Percentiles rank a stretch among this genome's conserved stretches.
Conservation (phyloP, 37 sponge, comb jelly and placozoan genomes). For the Amphimedon queenslandica region DNA sequence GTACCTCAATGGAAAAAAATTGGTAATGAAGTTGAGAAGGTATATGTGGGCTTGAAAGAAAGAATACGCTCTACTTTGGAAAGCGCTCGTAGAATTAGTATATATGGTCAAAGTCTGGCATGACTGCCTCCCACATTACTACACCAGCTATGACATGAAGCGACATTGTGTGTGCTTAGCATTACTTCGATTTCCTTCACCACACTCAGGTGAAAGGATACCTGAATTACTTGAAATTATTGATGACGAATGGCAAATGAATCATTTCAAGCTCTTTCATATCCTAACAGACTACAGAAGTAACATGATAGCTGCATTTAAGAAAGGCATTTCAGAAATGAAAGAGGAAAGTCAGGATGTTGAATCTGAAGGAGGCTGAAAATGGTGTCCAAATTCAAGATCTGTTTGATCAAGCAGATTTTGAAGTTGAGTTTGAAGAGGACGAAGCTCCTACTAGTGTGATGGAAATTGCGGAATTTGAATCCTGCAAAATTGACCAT, state of each 20-base stretch:
- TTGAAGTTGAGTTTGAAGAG: background rate
- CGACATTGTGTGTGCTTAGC: slow-evolving; percentile 5
- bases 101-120: slow-evolving; percentile 26
- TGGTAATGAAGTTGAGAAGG: background rate
- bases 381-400: background rate
- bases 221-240: too few species aligned
- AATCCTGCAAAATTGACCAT: background rate
- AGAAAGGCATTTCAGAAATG: background rate
- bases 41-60: too few species aligned
- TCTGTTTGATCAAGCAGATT: background rate
- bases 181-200: slow-evolving; percentile 1
- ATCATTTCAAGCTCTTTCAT: too few species aligned
- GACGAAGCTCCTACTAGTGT: background rate
- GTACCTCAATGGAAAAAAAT: background rate
- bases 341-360: background rate
- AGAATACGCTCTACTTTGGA: background rate
- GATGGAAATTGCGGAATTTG: background rate
- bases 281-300: slow-evolving; percentile 39
- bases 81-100: slow-evolving; percentile 1
- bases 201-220: too few species aligned
- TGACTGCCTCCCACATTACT: slow-evolving; percentile 27
- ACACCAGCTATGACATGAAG: background rate
- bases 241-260: too few species aligned
- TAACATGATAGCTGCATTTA: slow-evolving; percentile 29
- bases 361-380: background rate